Conservation (phyloP, 2,888 invertebrate genomes). For the Chromoteleia sp. region DNA sequence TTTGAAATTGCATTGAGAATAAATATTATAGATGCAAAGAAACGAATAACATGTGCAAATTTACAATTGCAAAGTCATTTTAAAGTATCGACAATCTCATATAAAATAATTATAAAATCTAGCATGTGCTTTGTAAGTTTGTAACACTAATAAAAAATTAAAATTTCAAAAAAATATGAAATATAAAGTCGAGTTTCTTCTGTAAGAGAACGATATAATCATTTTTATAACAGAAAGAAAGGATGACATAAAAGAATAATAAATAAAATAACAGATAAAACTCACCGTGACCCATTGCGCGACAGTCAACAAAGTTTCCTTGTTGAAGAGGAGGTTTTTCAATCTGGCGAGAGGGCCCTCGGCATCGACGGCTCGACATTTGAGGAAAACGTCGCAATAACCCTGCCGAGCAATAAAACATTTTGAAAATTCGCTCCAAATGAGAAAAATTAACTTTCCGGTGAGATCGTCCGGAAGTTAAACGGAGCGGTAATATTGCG, state of each 20-base stretch:
- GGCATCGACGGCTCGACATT: slow-evolving; percentile 99
- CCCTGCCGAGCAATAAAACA: slow-evolving; percentile 87
- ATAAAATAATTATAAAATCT: too few relatives aligned
- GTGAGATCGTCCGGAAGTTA: slow-evolving; percentile 37
- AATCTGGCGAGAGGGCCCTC: slow-evolving; percentile 98
- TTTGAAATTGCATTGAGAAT: background rate
- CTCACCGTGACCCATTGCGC: slow-evolving; percentile 96
- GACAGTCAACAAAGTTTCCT: slow-evolving; percentile 93
- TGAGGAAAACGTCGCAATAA: slow-evolving; percentile 99
- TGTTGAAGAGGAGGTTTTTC: slow-evolving; percentile 97
- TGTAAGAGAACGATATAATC: too few relatives aligned
- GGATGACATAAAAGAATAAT: background rate
- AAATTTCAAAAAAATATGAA: too few relatives aligned
- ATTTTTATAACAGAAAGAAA: too few relatives aligned
- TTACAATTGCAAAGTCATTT: too few relatives aligned
- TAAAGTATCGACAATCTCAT: too few relatives aligned
- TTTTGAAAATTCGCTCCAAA: slow-evolving; percentile 53
- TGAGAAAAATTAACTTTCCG: slow-evolving; percentile 50
- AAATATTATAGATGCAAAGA: background rate
- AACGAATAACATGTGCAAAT: background rate
- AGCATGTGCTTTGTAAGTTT: too few relatives aligned
- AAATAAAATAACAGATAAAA: slow-evolving; percentile 57
- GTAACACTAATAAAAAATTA: too few relatives aligned
- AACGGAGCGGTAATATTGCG: slow-evolving; percentile 49
- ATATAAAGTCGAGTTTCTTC: too few relatives aligned